These are phyloP conservation scores for Pitangus sulphuratus DNA, from an alignment of 2,797 vertebrate genomes.

Conservation along the genomic window DNA sequence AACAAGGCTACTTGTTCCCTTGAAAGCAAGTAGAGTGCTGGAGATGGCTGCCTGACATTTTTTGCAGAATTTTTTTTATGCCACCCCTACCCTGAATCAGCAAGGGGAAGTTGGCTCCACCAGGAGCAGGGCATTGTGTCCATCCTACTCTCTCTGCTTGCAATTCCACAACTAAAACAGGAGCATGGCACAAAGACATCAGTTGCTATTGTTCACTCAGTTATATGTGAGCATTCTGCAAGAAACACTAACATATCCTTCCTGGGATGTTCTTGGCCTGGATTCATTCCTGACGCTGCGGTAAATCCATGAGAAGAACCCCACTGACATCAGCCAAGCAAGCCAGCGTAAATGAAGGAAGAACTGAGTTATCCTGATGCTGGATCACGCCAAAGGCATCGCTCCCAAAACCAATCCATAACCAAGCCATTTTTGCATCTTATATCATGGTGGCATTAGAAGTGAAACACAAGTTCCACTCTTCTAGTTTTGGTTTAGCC, in stretches of 20 bases:
- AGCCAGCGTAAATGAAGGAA: background rate
- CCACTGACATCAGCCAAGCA: background rate
- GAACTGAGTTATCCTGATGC: background rate
- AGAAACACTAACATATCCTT: background rate
- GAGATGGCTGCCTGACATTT: background rate
- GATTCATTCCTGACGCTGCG: background rate
- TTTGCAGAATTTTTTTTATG: background rate
- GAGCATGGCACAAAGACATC: background rate
- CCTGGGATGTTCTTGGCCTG: background rate
- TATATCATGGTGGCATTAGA: background rate
- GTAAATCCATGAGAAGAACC: background rate
- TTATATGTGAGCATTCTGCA: background rate
- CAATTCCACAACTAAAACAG: background rate
- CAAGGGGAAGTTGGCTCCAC: background rate
- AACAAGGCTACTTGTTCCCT: background rate
- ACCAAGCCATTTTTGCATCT: background rate
- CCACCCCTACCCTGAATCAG: background rate
- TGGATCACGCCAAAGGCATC: background rate
- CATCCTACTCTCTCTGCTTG: background rate
- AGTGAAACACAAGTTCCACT: background rate
- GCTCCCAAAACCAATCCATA: background rate
- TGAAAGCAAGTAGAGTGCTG: background rate
- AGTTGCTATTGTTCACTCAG: background rate
- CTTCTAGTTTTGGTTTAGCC: background rate
- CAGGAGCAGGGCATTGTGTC: accelerated